Percentiles rank a stretch among this genome's conserved stretches.
These are phyloP conservation scores for Caenorhabditis macrosperma DNA, from an alignment of 2,888 invertebrate genomes.

Conservation along the genomic window DNA sequence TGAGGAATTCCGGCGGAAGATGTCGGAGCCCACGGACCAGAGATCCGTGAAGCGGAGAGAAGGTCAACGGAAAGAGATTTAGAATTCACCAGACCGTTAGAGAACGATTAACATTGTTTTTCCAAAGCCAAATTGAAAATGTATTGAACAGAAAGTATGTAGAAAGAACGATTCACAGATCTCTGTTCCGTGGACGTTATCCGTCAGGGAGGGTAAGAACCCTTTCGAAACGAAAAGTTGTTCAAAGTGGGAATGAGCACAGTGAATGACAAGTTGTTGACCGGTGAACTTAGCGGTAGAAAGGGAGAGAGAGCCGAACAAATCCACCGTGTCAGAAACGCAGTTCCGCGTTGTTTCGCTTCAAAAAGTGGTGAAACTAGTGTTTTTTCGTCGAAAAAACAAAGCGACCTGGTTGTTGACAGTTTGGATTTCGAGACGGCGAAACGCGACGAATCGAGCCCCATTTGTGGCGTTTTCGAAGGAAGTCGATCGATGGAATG, in stretches of 20 bases:
- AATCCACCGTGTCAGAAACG: neutral
- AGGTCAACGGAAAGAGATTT: too few species aligned
- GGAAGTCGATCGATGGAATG: constrained; percentile 7
- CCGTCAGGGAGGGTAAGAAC: too few species aligned
- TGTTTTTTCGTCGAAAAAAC: constrained; percentile 34
- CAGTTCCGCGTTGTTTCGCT: constrained; percentile 39
- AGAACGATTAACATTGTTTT: too few species aligned
- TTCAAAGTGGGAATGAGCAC: neutral
- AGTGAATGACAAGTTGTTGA: constrained; percentile 33
- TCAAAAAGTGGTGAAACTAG: constrained; percentile 46
- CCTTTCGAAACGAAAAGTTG: neutral
- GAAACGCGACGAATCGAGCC: neutral
- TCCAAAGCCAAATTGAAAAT: too few species aligned
- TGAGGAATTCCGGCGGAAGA: too few species aligned
- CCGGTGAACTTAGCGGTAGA: constrained; percentile 36
- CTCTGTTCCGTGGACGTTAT: too few species aligned
- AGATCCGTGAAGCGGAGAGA: too few species aligned
- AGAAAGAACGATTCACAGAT: too few species aligned
- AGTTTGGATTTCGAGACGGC: constrained; percentile 13
- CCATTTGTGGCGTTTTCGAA: neutral
- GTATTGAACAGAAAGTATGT: too few species aligned
- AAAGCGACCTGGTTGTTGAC: constrained; percentile 27
- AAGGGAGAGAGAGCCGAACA: neutral
- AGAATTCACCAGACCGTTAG: too few species aligned
- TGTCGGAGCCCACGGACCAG: too few species aligned